Evolutionary conservation across 2,888 invertebrate genomes (phyloP).

Genomic region (Machimus rusticus): DNA sequence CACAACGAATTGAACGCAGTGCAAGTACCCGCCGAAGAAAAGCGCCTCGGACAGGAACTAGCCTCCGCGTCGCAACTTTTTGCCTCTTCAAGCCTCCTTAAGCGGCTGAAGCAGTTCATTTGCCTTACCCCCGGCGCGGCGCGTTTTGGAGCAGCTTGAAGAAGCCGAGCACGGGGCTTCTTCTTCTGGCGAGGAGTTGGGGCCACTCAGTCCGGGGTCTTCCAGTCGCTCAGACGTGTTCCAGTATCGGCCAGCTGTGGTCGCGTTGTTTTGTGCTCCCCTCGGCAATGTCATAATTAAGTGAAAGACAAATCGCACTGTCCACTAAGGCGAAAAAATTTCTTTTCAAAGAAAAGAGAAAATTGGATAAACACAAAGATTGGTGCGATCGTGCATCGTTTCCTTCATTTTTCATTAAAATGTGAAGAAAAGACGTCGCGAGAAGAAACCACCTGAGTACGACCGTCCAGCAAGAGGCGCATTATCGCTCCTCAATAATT

Average conservation of each 20-base stretch:
- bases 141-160: no score
- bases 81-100: not conserved
- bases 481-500: not conserved
- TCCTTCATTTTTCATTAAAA: constrained; percentile 23
- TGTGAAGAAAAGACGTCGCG: not conserved
- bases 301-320: constrained; percentile 27
- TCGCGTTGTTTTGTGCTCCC: constrained; percentile 18
- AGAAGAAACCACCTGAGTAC: not conserved
- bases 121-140: not conserved
- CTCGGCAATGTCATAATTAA: constrained; percentile 13
- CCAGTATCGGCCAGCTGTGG: not conserved
- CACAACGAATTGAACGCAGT: not conserved
- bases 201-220: constrained; percentile 40
- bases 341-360: constrained; percentile 40
- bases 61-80: not conserved
- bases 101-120: not conserved
- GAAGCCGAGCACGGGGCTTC: not conserved
- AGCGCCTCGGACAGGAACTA: not conserved
- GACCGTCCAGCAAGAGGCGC: not conserved
- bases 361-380: constrained; percentile 22
- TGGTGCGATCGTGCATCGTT: not conserved
- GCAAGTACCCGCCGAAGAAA: not conserved
- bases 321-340: constrained; percentile 15
- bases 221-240: constrained; percentile 37
- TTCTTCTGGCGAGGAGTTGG: not conserved